Percentiles rank a stretch among this genome's conserved stretches.
phyloP scores from a whole-genome alignment of 92 coral and sea anemone genomes.

The Ricordea florida region DNA sequence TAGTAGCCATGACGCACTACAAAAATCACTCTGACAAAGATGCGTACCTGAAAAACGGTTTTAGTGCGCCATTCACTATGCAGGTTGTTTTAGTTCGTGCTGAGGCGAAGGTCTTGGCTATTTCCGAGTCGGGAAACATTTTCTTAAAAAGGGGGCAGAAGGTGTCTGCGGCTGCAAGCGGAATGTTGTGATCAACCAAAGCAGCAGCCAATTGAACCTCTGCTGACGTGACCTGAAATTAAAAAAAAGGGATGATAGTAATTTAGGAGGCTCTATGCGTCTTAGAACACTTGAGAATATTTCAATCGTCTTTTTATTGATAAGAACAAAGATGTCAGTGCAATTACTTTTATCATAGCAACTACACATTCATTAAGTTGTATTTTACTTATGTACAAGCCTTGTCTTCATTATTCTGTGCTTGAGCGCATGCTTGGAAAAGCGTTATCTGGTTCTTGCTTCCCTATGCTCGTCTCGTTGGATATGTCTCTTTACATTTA shows the following conservation, averaged over 20 bases:
- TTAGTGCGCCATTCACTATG: constrained; percentile 44
- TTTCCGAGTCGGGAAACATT: constrained; percentile 39
- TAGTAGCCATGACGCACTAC: constrained; percentile 2
- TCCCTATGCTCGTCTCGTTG: constrained; percentile 15
- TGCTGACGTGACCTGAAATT: constrained; percentile 28
- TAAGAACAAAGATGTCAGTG: not conserved
- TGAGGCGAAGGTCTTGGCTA: constrained; percentile 37
- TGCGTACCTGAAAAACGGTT: constrained; percentile 48
- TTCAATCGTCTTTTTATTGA: not conserved
- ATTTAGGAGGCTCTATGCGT: constrained; percentile 4
- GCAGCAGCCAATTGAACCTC: constrained; percentile 38
- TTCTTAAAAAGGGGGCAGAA: constrained; percentile 28
- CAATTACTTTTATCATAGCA: constrained; percentile 3
- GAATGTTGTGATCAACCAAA: constrained; percentile 29
- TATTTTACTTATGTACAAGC: constrained; percentile 4
- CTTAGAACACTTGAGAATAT: constrained; percentile 1
- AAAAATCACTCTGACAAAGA: constrained; percentile 13
- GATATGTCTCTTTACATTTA: constrained; percentile 25
- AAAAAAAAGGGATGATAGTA: not conserved
- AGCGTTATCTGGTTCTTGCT: constrained; percentile 19
- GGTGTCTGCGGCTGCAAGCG: constrained; percentile 45
- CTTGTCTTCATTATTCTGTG: constrained; percentile 8
- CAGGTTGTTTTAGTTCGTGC: constrained; percentile 53
- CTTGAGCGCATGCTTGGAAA: constrained; percentile 22
- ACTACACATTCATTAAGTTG: not conserved